Base-by-base conservation (phyloP, 2,797 vertebrate genomes). In the Dermochelys coriacea region DNA sequence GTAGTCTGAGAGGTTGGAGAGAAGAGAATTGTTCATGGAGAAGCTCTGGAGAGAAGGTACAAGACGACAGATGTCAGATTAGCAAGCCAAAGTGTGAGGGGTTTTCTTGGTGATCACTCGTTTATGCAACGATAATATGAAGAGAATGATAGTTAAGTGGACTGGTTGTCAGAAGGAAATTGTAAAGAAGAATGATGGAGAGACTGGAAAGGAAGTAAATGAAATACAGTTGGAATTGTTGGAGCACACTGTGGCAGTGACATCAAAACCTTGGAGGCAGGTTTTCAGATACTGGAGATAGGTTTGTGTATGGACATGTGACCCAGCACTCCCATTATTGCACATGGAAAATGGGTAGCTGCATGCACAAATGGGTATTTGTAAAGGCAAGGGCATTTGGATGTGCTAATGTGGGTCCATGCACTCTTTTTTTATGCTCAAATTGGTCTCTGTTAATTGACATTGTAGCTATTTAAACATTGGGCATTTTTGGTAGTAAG, bases 231-330 rank as follows among this genome's bases (percentile, higher is more conserved):
- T 86, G 5, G 87, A 68, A 75, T 78, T 16, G 6, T 5, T 80
- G 85, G 41, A 12, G 82, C 86, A 80, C 80, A 81, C 5, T 25
- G 12, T 9, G 3, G 4, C 6, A 45, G 57, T 31, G 25, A 47
- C 74, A 2, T 41, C 3, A 3, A 0, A 0, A 57, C n/a, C 5
- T 59, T 19, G 51, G 88, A 80, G 3, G 15, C 80, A 86, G 7
- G 5, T 85, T 90, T 59, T 87, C 5, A 94, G 57, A 37, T 2
- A 3, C 4, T 86, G 59, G 2, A 27, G 47, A 45, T 34, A 75
- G 21, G 10, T 14, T 74, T 18, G 5, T 81, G 12, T 2, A 16
- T 61, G 79, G 16, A 55, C n/a, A 55, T n/a, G 52, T 81, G 52
- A 41, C 15, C 16, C 14, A 45, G 37, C 9, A 18, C n/a, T 18